Percentiles rank a stretch among this genome's conserved stretches.
Evolutionary conservation across 2,888 invertebrate species (phyloP).

Genomic region (Lordiphosa fenestrarum): DNA sequence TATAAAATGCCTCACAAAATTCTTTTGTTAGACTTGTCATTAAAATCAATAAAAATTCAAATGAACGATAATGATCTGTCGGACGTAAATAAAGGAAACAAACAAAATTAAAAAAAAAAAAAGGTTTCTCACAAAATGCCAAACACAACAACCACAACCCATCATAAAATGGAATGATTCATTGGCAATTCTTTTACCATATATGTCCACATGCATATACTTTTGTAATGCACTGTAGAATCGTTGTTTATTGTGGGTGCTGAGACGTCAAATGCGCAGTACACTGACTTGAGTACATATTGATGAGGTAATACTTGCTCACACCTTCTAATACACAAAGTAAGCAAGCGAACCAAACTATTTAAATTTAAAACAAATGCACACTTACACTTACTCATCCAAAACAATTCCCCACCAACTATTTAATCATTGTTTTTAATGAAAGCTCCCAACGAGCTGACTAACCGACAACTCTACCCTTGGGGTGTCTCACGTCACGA

Average conservation of each 20-base stretch:
- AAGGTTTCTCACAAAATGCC: constrained; percentile 11
- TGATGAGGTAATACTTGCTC: constrained; percentile 15
- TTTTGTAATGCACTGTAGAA: constrained; percentile 53
- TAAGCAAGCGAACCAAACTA: neutral
- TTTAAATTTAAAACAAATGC: neutral
- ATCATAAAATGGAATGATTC: constrained; percentile 53
- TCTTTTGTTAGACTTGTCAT: constrained; percentile 21
- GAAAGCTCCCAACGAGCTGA: constrained; percentile 10
- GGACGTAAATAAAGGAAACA: constrained; percentile 37
- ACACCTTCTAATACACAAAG: neutral
- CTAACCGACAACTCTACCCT: constrained; percentile 5
- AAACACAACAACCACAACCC: constrained; percentile 20
- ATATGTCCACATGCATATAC: constrained; percentile 22
- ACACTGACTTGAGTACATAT: constrained; percentile 16
- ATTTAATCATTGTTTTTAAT: constrained; percentile 14
- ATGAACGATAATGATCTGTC: constrained; percentile 49
- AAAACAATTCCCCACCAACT: neutral
- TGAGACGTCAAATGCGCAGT: constrained; percentile 55
- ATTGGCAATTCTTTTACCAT: constrained; percentile 44
- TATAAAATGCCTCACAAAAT: constrained; percentile 6
- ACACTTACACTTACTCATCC: constrained; percentile 1
- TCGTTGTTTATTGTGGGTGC: constrained; percentile 31
- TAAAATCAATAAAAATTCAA: constrained; percentile 34
- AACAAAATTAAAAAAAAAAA: constrained; percentile 21
- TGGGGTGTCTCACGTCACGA: neutral